Percentiles rank a stretch among this genome's conserved stretches.
These are phyloP conservation scores for Brachionus asplanchnoidis DNA, from an alignment of 1,140 invertebrate species.

Conservation along the genomic window DNA sequence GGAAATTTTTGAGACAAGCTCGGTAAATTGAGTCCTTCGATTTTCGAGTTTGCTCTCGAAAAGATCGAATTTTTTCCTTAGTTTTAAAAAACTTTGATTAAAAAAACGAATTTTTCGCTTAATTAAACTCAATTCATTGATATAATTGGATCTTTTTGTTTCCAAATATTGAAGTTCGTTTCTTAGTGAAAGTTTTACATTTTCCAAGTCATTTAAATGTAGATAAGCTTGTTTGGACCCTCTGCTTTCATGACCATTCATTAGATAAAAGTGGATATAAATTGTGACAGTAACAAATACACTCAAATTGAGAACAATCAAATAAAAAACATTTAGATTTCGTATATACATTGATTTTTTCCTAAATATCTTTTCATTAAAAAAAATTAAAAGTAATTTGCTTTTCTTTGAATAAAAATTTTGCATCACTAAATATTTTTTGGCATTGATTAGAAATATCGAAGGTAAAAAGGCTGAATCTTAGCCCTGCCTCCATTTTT, in stretches of 20 bases:
- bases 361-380: too few relatives aligned
- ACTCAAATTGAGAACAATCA: background rate
- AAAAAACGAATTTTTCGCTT: background rate
- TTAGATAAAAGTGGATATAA: background rate
- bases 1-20: background rate
- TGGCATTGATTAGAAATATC: too few relatives aligned
- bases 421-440: too few relatives aligned
- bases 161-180: background rate
- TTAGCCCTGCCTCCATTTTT: too few relatives aligned
- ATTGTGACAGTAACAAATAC: background rate
- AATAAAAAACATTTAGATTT: background rate
- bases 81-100: background rate
- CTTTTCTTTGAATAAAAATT: too few relatives aligned
- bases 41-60: background rate
- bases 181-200: background rate
- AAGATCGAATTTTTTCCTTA: background rate
- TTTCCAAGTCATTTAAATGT: conserved; percentile 7
- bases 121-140: background rate
- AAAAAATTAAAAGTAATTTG: background rate
- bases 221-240: background rate
- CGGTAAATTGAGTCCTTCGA: background rate
- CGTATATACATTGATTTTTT: background rate
- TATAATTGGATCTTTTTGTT: background rate
- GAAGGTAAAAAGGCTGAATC: too few relatives aligned
- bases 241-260: background rate